Percentiles rank a stretch among this genome's conserved stretches.
These are phyloP conservation scores for Drosophila auraria DNA, from an alignment of 1,140 invertebrate genomes.

Conservation along the genomic window DNA sequence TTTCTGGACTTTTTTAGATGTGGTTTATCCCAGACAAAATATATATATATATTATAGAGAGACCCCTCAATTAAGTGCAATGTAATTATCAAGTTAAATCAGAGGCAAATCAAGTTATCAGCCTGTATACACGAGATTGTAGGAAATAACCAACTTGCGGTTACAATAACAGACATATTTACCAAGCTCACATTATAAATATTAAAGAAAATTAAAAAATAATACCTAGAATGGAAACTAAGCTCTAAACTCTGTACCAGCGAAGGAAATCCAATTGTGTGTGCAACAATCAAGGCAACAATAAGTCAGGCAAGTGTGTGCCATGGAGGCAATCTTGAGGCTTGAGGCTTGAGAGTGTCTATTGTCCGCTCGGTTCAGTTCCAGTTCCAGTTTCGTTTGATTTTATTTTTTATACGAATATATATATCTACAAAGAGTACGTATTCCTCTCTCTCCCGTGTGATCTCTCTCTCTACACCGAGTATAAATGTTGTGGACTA, in stretches of 20 bases:
- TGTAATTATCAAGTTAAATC: slow-evolving; percentile 35
- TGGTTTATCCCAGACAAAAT: neutral
- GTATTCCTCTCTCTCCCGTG: slow-evolving; percentile 32
- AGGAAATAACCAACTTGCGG: neutral
- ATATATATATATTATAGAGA: neutral
- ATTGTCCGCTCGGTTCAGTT: slow-evolving; percentile 12
- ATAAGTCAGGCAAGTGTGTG: slow-evolving; percentile 38
- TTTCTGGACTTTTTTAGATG: slow-evolving; percentile 13
- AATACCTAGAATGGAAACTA: slow-evolving; percentile 2
- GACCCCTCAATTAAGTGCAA: slow-evolving; percentile 21
- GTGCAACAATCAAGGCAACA: slow-evolving; percentile 50
- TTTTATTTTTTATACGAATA: slow-evolving; percentile 47
- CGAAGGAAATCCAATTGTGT: slow-evolving; percentile 33
- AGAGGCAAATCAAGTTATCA: slow-evolving; percentile 36
- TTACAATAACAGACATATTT: neutral
- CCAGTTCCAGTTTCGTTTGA: slow-evolving; percentile 19
- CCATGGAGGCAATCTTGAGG: too few species aligned
- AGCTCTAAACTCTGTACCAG: slow-evolving; percentile 36
- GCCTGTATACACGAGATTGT: slow-evolving; percentile 20
- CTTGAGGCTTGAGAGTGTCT: slow-evolving; percentile 5
- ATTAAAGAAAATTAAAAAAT: slow-evolving; percentile 12
- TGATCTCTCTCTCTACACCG: slow-evolving; percentile 62
- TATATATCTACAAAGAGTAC: slow-evolving; percentile 19
- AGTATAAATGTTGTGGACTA: slow-evolving; percentile 64
- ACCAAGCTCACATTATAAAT: slow-evolving; percentile 13